phyloP scores from a whole-genome alignment of 1,140 invertebrate species.

The Phthorimaea operculella region DNA sequence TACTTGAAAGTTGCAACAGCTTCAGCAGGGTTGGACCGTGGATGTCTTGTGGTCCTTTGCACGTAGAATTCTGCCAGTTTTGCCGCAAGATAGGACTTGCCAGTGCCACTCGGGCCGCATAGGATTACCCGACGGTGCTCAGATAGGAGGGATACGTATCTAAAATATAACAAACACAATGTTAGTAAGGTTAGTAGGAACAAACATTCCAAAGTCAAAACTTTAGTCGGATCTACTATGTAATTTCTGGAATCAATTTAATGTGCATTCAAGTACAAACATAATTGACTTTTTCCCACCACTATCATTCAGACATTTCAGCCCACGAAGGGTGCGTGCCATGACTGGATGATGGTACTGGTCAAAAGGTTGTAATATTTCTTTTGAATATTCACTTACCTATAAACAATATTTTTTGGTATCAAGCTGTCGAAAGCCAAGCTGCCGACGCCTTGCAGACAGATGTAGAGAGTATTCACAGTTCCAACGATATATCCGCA shows the following conservation, averaged over 20 bases:
- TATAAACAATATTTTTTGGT: slow-evolving; percentile 94
- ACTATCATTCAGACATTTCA: no score
- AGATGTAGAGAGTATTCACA: slow-evolving; percentile 81
- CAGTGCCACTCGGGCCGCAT: slow-evolving; percentile 96
- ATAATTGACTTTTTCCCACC: no score
- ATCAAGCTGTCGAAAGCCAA: slow-evolving; percentile 96
- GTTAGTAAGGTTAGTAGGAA: no score
- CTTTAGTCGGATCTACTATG: no score
- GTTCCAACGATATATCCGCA: slow-evolving; percentile 94
- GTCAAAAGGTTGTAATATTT: no score
- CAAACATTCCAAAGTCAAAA: no score
- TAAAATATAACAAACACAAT: slow-evolving; percentile 18
- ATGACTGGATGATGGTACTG: no score
- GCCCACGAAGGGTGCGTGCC: no score
- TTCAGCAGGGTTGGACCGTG: slow-evolving; percentile 75
- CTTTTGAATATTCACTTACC: slow-evolving; percentile 62
- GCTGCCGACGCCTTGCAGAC: slow-evolving; percentile 90
- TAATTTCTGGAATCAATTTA: no score
- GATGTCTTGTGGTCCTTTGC: slow-evolving; percentile 67
- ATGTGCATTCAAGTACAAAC: no score
- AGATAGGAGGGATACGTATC: slow-evolving; percentile 85
- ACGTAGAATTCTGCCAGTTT: slow-evolving; percentile 93
- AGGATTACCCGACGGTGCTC: slow-evolving; percentile 94
- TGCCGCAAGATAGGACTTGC: slow-evolving; percentile 96
- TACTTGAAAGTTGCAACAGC: slow-evolving; percentile 89